Conservation (phyloP, 2,888 invertebrate species). For the Neoaliturus tenellus region DNA sequence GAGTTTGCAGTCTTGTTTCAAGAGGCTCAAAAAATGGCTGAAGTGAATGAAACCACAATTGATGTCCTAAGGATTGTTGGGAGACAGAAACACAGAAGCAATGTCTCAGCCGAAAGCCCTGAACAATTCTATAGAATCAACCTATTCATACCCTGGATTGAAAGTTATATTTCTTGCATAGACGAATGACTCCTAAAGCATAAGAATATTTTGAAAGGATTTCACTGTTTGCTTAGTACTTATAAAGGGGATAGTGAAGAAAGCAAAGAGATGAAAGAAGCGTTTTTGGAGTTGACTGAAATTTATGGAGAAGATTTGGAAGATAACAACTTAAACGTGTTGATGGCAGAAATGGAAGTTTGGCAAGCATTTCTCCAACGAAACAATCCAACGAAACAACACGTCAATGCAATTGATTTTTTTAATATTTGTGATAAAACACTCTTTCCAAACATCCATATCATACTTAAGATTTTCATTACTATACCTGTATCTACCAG, state of each 20-base stretch:
- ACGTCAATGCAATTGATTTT: slow-evolving; percentile 43
- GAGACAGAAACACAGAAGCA: neutral
- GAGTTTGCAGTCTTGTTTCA: neutral
- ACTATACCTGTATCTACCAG: slow-evolving; percentile 60
- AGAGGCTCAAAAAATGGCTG: neutral
- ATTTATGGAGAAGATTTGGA: slow-evolving; percentile 17
- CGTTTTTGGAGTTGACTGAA: slow-evolving; percentile 4
- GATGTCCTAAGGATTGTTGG: neutral
- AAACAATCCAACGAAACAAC: neutral
- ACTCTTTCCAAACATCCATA: slow-evolving; percentile 59
- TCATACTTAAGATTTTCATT: slow-evolving; percentile 44
- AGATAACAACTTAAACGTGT: neutral
- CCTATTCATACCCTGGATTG: slow-evolving; percentile 38
- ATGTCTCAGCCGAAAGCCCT: slow-evolving; percentile 1
- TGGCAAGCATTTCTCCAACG: slow-evolving; percentile 45
- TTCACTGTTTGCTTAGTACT: slow-evolving; percentile 9
- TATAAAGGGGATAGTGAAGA: neutral
- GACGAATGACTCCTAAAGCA: slow-evolving; percentile 12
- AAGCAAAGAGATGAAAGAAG: neutral
- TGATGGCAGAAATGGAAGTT: slow-evolving; percentile 39
- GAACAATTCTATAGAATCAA: neutral
- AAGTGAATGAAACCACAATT: neutral
- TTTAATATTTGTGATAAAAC: slow-evolving; percentile 22
- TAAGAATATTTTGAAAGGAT: slow-evolving; percentile 1
- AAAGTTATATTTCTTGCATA: neutral